These are phyloP conservation scores for Drosophila serrata DNA, from an alignment of 1,140 invertebrate species.

Conservation along the genomic window DNA sequence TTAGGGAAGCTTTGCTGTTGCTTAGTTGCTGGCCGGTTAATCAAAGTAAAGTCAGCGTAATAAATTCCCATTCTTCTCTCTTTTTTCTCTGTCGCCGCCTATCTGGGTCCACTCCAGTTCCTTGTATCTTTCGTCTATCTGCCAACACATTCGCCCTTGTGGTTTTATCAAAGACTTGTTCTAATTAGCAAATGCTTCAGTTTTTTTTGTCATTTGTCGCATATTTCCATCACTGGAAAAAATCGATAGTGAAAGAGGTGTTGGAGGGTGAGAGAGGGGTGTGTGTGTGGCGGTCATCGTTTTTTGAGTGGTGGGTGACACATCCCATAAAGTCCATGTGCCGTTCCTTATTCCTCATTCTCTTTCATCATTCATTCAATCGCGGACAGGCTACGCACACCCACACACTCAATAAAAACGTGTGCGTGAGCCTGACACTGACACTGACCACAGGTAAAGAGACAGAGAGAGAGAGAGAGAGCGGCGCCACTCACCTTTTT, in stretches of 20 bases:
- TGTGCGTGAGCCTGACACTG: conserved; percentile 62
- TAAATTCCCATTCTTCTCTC: conserved; percentile 19
- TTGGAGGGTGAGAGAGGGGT: too few relatives aligned
- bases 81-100: conserved; percentile 5
- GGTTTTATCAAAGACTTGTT: conserved; percentile 40
- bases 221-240: conserved; percentile 16
- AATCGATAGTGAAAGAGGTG: conserved; percentile 39
- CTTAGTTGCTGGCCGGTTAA: conserved; percentile 46
- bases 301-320: conserved; percentile 62
- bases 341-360: conserved; percentile 32
- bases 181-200: conserved; percentile 59
- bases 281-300: conserved; percentile 10
- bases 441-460: conserved; percentile 81
- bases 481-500: conserved; percentile 34
- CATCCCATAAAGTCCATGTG: conserved; percentile 39
- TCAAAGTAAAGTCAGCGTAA: conserved; percentile 23
- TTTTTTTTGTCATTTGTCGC: conserved; percentile 18
- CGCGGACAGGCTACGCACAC: conserved; percentile 22
- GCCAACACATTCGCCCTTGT: conserved; percentile 51
- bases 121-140: conserved; percentile 14
- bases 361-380: conserved; percentile 70
- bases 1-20: conserved; percentile 11
- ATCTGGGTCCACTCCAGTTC: conserved; percentile 28
- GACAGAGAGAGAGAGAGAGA: too few relatives aligned
- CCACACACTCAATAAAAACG: conserved; percentile 30